These are phyloP conservation scores for Lucinisca nassula DNA, from an alignment of 2,888 invertebrate genomes.

Conservation along the genomic window DNA sequence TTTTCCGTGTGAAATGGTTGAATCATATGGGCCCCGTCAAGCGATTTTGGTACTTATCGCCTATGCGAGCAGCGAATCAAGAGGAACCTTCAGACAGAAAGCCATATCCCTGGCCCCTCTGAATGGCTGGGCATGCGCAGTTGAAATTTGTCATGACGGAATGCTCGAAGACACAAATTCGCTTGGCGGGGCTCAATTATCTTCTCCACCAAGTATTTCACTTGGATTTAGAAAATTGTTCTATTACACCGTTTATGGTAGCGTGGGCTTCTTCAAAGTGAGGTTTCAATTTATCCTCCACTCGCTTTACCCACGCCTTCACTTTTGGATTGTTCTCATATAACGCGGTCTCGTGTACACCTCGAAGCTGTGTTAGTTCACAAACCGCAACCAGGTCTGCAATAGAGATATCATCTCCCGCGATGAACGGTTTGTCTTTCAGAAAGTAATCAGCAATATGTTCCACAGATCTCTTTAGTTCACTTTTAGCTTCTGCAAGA, in stretches of 20 bases:
- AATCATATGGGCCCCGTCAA: too few relatives aligned
- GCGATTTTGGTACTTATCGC: too few relatives aligned
- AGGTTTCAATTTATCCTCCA: constrained; percentile 71
- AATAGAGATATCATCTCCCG: constrained; percentile 79
- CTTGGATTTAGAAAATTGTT: too few relatives aligned
- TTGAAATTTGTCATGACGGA: too few relatives aligned
- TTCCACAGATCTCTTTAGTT: constrained; percentile 5
- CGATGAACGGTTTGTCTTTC: constrained; percentile 74
- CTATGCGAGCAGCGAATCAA: too few relatives aligned
- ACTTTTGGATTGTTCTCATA: constrained; percentile 74
- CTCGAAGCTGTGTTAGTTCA: constrained; percentile 83
- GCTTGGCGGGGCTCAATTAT: too few relatives aligned
- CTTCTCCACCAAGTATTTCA: too few relatives aligned
- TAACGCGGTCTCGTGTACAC: constrained; percentile 73
- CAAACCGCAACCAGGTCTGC: constrained; percentile 84
- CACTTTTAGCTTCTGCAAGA: constrained; percentile 17
- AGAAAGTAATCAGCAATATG: constrained; percentile 80
- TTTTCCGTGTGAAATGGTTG: too few relatives aligned
- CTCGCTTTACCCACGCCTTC: constrained; percentile 80
- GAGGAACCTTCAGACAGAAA: too few relatives aligned
- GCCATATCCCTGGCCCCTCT: too few relatives aligned
- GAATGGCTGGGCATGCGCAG: too few relatives aligned
- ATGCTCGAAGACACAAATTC: too few relatives aligned
- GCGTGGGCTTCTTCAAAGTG: constrained; percentile 76
- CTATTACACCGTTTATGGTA: constrained; percentile 36